These are phyloP conservation scores for Falcunculus frontatus DNA, from an alignment of 2,113 vertebrate genomes.

Conservation along the genomic window DNA sequence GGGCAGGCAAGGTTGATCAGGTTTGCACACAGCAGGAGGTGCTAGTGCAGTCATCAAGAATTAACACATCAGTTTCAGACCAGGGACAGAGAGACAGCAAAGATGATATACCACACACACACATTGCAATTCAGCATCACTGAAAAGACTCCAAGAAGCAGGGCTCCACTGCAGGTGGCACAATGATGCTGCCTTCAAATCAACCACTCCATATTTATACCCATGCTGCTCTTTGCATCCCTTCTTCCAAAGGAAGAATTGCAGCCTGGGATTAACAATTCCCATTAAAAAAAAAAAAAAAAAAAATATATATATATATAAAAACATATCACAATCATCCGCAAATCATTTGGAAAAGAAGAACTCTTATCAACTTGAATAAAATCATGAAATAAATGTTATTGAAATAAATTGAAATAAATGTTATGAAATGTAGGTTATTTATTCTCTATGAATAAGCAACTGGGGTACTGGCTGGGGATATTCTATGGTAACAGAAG, in stretches of 20 bases:
- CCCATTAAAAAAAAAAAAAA: not conserved
- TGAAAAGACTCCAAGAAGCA: not conserved
- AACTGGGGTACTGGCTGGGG: not conserved
- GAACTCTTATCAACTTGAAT: not conserved
- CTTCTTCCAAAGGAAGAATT: not conserved
- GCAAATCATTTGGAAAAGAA: not conserved
- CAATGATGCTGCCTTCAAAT: not conserved
- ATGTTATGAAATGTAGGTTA: not conserved
- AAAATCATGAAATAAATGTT: not conserved
- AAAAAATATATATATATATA: not conserved
- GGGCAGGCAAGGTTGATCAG: constrained; percentile 15
- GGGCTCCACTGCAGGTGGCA: not conserved
- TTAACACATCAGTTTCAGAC: not conserved
- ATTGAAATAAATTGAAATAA: not conserved
- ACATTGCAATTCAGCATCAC: not conserved
- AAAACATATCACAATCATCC: not conserved
- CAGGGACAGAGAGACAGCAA: not conserved
- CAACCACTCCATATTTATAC: not conserved
- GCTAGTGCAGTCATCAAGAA: not conserved
- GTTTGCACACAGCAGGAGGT: constrained; percentile 28
- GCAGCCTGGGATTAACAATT: not conserved
- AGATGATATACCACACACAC: not conserved
- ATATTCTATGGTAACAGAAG: not conserved
- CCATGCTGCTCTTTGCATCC: not conserved
- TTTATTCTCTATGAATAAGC: not conserved